Conservation (phyloP, 2,888 invertebrate species). For the Mythimna lalbum region DNA sequence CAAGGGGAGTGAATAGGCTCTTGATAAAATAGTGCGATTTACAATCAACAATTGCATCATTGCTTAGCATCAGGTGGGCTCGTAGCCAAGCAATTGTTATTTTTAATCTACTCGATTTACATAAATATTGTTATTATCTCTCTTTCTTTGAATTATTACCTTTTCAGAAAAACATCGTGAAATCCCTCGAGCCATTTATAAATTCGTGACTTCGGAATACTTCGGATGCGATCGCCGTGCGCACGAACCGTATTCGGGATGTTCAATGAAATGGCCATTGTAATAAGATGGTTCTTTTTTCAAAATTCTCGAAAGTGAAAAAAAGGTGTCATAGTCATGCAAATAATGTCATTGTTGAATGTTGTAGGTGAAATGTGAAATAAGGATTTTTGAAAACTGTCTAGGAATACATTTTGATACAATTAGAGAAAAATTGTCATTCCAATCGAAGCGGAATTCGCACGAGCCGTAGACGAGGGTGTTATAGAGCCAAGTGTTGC, state of each 20-base stretch:
- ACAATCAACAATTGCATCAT: no score
- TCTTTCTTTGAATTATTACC: background rate
- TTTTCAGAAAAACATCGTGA: constrained; percentile 35
- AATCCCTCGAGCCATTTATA: constrained; percentile 7
- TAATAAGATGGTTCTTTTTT: background rate
- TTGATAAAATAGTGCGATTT: no score
- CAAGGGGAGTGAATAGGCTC: no score
- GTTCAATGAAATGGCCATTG: constrained; percentile 23
- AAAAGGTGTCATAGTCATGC: background rate
- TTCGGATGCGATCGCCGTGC: constrained; percentile 28
- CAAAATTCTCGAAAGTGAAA: constrained; percentile 4
- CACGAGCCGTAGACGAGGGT: no score
- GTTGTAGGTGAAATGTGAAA: constrained; percentile 18
- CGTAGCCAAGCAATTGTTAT: no score
- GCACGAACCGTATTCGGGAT: constrained; percentile 28
- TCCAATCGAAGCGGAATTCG: no score
- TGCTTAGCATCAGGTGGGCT: no score
- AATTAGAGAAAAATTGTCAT: no score
- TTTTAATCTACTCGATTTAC: background rate
- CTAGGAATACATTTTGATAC: background rate
- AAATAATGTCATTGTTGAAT: constrained; percentile 7
- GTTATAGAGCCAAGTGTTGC: no score
- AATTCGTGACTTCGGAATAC: constrained; percentile 35
- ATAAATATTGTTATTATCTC: background rate
- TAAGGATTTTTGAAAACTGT: constrained; percentile 10